Evolutionary conservation across 2,797 vertebrate genomes (phyloP).

Genomic region (Tragelaphus eurycerus): DNA sequence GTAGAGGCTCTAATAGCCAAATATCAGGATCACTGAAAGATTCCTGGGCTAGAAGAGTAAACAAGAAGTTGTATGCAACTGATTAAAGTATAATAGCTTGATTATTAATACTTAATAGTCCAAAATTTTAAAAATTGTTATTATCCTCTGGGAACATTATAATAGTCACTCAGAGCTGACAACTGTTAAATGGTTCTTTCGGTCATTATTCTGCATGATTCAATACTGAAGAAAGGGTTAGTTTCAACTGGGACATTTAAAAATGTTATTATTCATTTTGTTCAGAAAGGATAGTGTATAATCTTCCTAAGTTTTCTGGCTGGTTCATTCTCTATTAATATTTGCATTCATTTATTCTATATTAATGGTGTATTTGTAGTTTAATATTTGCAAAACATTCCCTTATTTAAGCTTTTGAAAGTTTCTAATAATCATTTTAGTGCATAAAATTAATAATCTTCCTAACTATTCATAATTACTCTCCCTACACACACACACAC

Average conservation of each 20-base stretch:
- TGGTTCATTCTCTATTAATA: conserved; percentile 12
- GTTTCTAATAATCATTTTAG: not conserved
- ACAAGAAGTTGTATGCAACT: not conserved
- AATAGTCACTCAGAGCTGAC: not conserved
- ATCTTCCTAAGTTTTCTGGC: not conserved
- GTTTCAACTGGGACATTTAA: not conserved
- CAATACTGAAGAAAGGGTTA: not conserved
- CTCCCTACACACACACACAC: not conserved
- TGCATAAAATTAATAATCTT: not conserved
- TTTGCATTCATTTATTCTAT: not conserved
- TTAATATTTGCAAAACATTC: not conserved
- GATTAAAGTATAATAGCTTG: not conserved
- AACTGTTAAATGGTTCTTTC: not conserved
- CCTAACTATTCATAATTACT: not conserved
- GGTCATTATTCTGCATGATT: not conserved
- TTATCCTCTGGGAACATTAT: not conserved
- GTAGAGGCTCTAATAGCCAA: not conserved
- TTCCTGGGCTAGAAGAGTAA: not conserved
- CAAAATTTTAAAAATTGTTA: not conserved
- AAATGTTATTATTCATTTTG: not conserved
- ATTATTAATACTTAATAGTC: conserved; percentile 4
- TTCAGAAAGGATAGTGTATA: not conserved
- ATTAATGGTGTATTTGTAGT: not conserved
- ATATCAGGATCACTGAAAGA: not conserved
- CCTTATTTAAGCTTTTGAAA: conserved; percentile 25